Base-by-base conservation (phyloP, 2,888 invertebrate genomes). In the Morinoia aosen region DNA sequence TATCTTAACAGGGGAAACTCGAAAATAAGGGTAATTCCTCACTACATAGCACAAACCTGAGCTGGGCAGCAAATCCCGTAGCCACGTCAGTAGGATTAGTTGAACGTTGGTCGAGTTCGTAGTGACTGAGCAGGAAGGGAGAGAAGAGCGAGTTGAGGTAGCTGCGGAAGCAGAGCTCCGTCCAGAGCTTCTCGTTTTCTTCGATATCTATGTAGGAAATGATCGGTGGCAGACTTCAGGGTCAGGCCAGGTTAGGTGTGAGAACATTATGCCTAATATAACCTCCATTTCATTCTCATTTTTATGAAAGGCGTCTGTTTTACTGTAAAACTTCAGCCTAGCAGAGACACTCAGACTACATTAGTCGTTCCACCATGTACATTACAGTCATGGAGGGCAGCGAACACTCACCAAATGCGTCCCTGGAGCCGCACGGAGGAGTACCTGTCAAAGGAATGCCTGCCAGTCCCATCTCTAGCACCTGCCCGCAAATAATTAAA, bases 401-500 rank as follows among this genome's bases (percentile, higher is more conserved):
- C 76, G 25, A 33, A 33, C 76, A 93, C 93, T 93, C 95, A 56
- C 57, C 88, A 58, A 95, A 91, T 33, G 88, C 95, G 61, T 96
- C 94, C n/a, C 76, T 94, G 93, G 91, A 95, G 95, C 96, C 96
- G 90, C 96, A 96, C 19, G 96, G 48, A n/a, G 96, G 96, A 11
- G 93, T 61, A 3, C 96, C 96, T 14, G 90, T 88, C 40, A 96
- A 58, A 0, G 96, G 95, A 40, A 96, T 90, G 11, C 96, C 96
- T 56, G 96, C 96, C n/a, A 96, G 95, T 14, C 96, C 96, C 95
- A 96, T 88, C 93, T 96, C 95, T 58, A 96, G 94, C 48, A 95
- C 76, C 91, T 96, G 76, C 25, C 76, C 16, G 25, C 33, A 33
- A 76, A 76, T 7, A 33, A 76, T 16, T 8, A 61, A 76, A 76